These are phyloP conservation scores for Lordiphosa andalusiaca DNA, from an alignment of 2,888 invertebrate species.

Conservation along the genomic window DNA sequence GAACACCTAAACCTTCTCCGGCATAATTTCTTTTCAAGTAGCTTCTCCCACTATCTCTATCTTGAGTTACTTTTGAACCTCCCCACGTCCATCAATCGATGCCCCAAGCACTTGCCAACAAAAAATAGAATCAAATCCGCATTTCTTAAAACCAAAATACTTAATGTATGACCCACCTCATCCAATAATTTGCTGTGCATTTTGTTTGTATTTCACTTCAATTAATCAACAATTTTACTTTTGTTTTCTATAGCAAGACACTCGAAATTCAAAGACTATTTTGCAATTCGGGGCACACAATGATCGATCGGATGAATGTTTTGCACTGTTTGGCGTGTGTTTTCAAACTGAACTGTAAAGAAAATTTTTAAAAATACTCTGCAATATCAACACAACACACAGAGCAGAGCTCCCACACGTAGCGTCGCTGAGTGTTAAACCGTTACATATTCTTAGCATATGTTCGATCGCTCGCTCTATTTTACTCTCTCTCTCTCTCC, in stretches of 20 bases:
- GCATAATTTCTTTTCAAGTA: no score
- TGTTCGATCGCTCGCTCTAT: slow-evolving; percentile 19
- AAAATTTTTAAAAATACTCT: slow-evolving; percentile 50
- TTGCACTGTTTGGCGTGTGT: slow-evolving; percentile 63
- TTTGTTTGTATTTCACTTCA: slow-evolving; percentile 34
- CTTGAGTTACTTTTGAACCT: slow-evolving; percentile 7
- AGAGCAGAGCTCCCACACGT: slow-evolving; percentile 33
- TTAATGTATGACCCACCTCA: slow-evolving; percentile 62
- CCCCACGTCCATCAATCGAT: slow-evolving; percentile 22
- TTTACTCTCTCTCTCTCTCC: background rate
- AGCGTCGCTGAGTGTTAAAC: slow-evolving; percentile 14
- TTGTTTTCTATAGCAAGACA: slow-evolving; percentile 24
- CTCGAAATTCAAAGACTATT: slow-evolving; percentile 16
- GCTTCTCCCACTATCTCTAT: no score
- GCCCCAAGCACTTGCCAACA: slow-evolving; percentile 29
- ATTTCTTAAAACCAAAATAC: slow-evolving; percentile 8
- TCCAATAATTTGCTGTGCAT: slow-evolving; percentile 77
- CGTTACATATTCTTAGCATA: slow-evolving; percentile 47
- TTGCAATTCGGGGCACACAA: slow-evolving; percentile 26
- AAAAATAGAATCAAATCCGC: slow-evolving; percentile 23
- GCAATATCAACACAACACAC: slow-evolving; percentile 20
- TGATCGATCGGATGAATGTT: slow-evolving; percentile 35
- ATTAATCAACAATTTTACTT: slow-evolving; percentile 36
- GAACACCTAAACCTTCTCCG: no score
- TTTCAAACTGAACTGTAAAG: slow-evolving; percentile 66